Evolutionary conservation across 2,888 invertebrate genomes (phyloP), one percentile per base, ranked within the genome.

Genomic region (Spisula subtruncata): DNA sequence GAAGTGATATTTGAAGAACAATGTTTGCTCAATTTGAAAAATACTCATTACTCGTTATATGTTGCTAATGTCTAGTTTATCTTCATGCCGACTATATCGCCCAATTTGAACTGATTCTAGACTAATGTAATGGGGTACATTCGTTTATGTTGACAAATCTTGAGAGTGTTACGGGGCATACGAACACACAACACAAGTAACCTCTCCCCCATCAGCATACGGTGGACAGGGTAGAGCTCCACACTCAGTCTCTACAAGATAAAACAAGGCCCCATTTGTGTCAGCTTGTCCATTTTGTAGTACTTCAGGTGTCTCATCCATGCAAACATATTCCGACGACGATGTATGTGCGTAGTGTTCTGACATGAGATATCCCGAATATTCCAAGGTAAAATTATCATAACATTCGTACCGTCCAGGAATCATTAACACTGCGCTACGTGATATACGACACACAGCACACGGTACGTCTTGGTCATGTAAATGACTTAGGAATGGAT

Each of bases 381-480:
- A 87, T 66, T 87, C 87, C 6, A 75, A 32, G 16, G 48, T 81
- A 81, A 29, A 87, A 4, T 81, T 66, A 6, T 25, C 20, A 48
- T 82, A 81, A 35, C 87, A 87, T 32, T 35, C 75, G 48, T 71
- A 51, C 20, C 81, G 66, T n/a, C 82, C 87, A 6, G 87, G 87
- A 14, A 87, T 60, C 87, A 87, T 87, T 25, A 87, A 32, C 8
- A 83, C 87, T 20, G 35, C 51, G 20, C 66, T 86, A 0, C 80
- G 80, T n/a, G 81, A n/a, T n/a, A 86, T 81, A 10, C 81, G 56
- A 20, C 86, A 86, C 35, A 86, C 86, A 8, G 86, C 86, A 60
- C 86, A 86, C 25, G 86, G 86, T n/a, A 86, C 56, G 14, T 86
- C 86, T 20, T 86, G 81, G 0, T 86, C 46, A 8, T 86, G 60